Evolutionary conservation across 2,113 vertebrate genomes (phyloP), one percentile per base, ranked within the genome.

Genomic region (Trogon melanurus): DNA sequence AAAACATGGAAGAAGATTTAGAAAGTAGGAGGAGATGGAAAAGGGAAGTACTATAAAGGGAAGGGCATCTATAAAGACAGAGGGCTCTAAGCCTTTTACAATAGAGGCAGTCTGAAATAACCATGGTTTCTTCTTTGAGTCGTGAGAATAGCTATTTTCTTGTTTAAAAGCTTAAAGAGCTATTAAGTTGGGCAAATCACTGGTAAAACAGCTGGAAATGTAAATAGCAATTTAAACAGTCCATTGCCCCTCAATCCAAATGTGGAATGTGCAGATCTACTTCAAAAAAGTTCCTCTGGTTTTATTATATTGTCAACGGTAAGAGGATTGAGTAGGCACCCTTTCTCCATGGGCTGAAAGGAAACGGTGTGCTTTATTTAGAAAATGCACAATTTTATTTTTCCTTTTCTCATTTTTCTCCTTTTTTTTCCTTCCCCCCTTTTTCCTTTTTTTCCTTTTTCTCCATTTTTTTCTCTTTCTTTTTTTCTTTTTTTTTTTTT

Each of bases 161-260:
- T 97, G 96, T 97, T 98, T 98, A 97, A 98, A 97, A 98, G 97
- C 97, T 98, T 98, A 97, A 98, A 98, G 97, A 98, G 98, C 98
- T 98, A 98, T 98, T 98, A 98, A 98, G 97, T 97, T 97, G 98
- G 98, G 97, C 97, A 98, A 98, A 98, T 98, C 98, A 93, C 98
- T 98, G 97, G 97, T 98, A 97, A 98, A 98, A 98, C 98, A 98
- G 98, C 98, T 98, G 98, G 98, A 98, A 98, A 98, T 97, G 97
- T 98, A 98, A 98, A 98, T 97, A 98, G 97, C 97, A 97, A 98
- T 98, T 98, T 98, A 98, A 98, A 97, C 98, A 98, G 97, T 95
- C 96, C 97, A 95, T 94, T 95, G 98, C 98, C 93, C 95, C 88
- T 97, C 95, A 97, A 96, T 96, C 95, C 94, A 84, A 89, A 95